phyloP scores from a whole-genome alignment of 2,888 invertebrate species.

The Tigriopus californicus region DNA sequence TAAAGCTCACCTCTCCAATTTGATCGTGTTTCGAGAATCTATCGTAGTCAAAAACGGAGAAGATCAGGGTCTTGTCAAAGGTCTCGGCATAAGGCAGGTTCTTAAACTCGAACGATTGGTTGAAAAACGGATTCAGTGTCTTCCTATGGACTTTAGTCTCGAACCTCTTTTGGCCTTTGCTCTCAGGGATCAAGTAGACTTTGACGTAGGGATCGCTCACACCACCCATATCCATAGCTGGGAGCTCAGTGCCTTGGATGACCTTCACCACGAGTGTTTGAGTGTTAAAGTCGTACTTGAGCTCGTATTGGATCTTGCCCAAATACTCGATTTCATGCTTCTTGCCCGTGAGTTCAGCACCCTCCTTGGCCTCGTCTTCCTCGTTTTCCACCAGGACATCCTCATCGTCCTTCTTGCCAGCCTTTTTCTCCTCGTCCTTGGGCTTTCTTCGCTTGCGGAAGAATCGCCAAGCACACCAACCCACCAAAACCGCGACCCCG shows the following conservation, averaged over 20 bases:
- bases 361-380: conserved; percentile 1
- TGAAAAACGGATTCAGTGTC: conserved; percentile 92
- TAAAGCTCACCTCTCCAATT: conserved; percentile 31
- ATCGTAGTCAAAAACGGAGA: conserved; percentile 99
- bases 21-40: conserved; percentile 97
- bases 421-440: neutral
- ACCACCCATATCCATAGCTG: conserved; percentile 38
- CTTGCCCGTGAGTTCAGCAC: neutral
- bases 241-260: conserved; percentile 47
- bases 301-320: conserved; percentile 17
- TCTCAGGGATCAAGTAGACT: conserved; percentile 66
- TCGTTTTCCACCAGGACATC: neutral
- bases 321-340: neutral
- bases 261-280: conserved; percentile 32
- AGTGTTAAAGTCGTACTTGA: conserved; percentile 24
- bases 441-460: neutral
- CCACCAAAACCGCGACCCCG: neutral
- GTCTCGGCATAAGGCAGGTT: conserved; percentile 85
- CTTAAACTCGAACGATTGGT: conserved; percentile 69
- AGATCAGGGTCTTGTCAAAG: conserved; percentile 94
- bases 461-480: neutral
- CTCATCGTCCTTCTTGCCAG: neutral
- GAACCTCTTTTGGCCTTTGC: conserved; percentile 62
- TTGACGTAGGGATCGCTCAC: conserved; percentile 41
- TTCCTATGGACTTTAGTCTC: conserved; percentile 91